Evolutionary conservation across 2,888 invertebrate genomes (phyloP).

Genomic region (Eupithecia insigniata): DNA sequence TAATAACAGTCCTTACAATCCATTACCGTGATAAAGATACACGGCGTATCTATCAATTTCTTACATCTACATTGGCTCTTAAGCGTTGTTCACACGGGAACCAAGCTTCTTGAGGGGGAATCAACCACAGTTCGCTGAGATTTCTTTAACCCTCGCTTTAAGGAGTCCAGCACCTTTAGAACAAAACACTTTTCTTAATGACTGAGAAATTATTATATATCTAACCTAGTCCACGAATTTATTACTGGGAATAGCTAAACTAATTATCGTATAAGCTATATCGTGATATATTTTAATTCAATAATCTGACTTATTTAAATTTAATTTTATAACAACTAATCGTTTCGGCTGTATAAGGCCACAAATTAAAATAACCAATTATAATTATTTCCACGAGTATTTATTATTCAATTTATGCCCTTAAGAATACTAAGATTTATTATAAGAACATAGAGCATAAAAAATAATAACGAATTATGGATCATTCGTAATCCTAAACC

Average conservation of each 20-base stretch:
- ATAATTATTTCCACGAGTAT: no score
- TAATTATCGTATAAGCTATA: not conserved
- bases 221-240: not conserved
- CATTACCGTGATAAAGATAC: not conserved
- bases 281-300: no score
- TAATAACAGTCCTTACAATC: not conserved
- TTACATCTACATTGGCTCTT: slow-evolving; percentile 52
- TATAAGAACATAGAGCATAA: no score
- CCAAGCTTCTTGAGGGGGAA: slow-evolving; percentile 74
- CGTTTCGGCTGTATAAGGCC: no score
- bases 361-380: no score
- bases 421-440: no score
- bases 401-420: no score
- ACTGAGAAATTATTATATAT: no score
- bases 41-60: slow-evolving; percentile 27
- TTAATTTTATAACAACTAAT: no score
- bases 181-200: slow-evolving; percentile 5
- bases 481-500: no score
- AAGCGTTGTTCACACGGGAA: slow-evolving; percentile 79
- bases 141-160: slow-evolving; percentile 46
- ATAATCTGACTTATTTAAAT: no score
- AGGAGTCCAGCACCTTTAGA: slow-evolving; percentile 26
- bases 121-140: slow-evolving; percentile 48
- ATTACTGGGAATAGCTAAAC: not conserved
- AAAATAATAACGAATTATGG: no score